Evolutionary conservation across 2,888 invertebrate genomes (phyloP), one percentile per base, ranked within the genome.

Genomic region (Panorpa germanica): DNA sequence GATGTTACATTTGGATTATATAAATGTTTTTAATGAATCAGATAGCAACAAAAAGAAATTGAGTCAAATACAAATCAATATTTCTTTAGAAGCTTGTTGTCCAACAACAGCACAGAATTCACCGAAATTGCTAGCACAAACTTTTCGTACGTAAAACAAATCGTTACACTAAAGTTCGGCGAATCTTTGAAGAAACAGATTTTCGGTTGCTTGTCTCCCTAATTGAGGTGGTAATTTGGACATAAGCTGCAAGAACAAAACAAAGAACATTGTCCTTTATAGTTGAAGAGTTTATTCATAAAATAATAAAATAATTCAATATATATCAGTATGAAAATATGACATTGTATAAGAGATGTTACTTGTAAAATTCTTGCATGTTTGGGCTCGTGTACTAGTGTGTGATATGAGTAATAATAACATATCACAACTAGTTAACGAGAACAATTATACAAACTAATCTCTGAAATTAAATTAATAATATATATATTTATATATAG

Each of bases 331-430:
- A n/a, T n/a, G n/a, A n/a, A n/a, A n/a, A n/a, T n/a, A n/a, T n/a
- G n/a, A n/a, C n/a, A n/a, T n/a, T n/a, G n/a, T n/a, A n/a, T n/a
- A n/a, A n/a, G n/a, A n/a, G n/a, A n/a, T n/a, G n/a, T n/a, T n/a
- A n/a, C n/a, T n/a, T n/a, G n/a, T n/a, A n/a, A n/a, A n/a, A n/a
- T n/a, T n/a, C n/a, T 25, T 25, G 46, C 38, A 43, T 43, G 45
- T 49, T 60, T 62, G 58, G 71, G 75, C 76, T 77, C 75, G 76
- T 85, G 85, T n/a, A n/a, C n/a, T n/a, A n/a, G n/a, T n/a, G n/a
- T n/a, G n/a, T n/a, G n/a, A n/a, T n/a, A n/a, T n/a, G n/a, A n/a
- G n/a, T n/a, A n/a, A n/a, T n/a, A n/a, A n/a, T n/a, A n/a, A n/a
- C n/a, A n/a, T n/a, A n/a, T n/a, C n/a, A n/a, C n/a, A n/a, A n/a